Evolutionary conservation across 2,888 invertebrate species (phyloP).

Genomic region (Troglohyphantes excavatus): DNA sequence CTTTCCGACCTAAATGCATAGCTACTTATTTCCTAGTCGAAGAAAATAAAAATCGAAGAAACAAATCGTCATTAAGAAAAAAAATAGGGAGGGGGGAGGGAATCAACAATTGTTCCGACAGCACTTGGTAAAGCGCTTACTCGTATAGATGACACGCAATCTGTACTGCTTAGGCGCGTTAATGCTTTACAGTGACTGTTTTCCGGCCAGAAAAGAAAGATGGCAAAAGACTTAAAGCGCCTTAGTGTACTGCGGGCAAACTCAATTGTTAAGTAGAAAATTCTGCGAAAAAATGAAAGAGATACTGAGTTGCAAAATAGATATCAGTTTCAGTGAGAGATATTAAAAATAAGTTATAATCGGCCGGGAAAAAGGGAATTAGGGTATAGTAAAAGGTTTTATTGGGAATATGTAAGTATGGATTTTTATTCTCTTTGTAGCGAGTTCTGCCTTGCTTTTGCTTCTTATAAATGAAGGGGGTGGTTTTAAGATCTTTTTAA

Average conservation of each 20-base stretch:
- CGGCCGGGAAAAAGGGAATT: conserved; percentile 1
- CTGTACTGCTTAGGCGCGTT: conserved; percentile 72
- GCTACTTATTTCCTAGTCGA: conserved; percentile 63
- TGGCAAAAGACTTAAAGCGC: conserved; percentile 66
- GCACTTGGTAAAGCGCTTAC: conserved; percentile 73
- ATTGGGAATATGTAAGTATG: neutral
- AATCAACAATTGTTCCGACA: conserved; percentile 63
- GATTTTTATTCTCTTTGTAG: neutral
- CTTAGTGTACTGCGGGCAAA: conserved; percentile 54
- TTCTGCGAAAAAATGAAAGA: neutral
- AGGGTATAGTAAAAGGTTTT: neutral
- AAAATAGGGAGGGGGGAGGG: neutral
- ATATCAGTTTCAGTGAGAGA: conserved; percentile 7
- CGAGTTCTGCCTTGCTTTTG: neutral
- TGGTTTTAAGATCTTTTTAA: neutral
- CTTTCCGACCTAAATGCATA: conserved; percentile 24
- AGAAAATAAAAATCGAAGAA: conserved; percentile 40
- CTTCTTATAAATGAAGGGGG: neutral
- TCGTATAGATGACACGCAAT: conserved; percentile 63
- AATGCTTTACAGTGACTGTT: conserved; percentile 49
- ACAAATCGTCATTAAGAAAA: conserved; percentile 71
- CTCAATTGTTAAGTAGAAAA: conserved; percentile 51
- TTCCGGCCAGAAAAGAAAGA: conserved; percentile 40
- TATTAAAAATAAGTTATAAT: conserved; percentile 58
- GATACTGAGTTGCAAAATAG: conserved; percentile 33